Evolutionary conservation across 2,113 vertebrate species (phyloP), one percentile per base, ranked within the genome.

Genomic region (Tylochromis polylepis): DNA sequence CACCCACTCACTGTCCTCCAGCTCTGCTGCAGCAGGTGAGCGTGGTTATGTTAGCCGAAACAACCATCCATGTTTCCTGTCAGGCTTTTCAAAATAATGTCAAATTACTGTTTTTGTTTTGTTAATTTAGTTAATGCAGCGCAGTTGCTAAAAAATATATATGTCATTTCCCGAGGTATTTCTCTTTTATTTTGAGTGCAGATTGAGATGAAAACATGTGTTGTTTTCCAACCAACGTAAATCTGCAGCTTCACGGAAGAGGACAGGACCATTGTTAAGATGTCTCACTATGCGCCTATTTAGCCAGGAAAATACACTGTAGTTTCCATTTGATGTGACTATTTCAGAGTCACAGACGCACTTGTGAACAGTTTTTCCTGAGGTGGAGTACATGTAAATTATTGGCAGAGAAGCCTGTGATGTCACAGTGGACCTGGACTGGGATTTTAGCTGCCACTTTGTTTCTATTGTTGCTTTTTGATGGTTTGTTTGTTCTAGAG

Each of bases 1-100:
- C 59, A 12, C 24, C 14, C 36, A 41, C 46, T 53, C 43, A 18
- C 16, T 51, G 43, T 79, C 49, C 79, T n/a, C 77, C 56, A 1
- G 82, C 81, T 82, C 67, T 46, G 91, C 90, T 34, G 91, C 91
- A 86, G 94, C 90, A 91, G 90, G 91, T 91, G 89, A 89, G 56
- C 11, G 59, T 36, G 22, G 27, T 8, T 0, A 87, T 81, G 49
- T 2, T 11, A 8, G 8, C 18, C 12, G 10, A 4, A 60, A 2
- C 3, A 5, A 15, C 6, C 22, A 3, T 8, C 18, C 9, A 3
- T 12, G 29, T 2, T 88, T 94, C 90, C 89, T 43, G 59, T 79
- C 1, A 0, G 0, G 11, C 11, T 49, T 91, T 90, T 92, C 93
- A 94, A 55, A 93, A 70, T 93, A 93, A 91, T 79, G 5, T 3